Evolutionary conservation across 1,140 invertebrate genomes (phyloP).

Genomic region (Hyposmocoma kahamanoa): DNA sequence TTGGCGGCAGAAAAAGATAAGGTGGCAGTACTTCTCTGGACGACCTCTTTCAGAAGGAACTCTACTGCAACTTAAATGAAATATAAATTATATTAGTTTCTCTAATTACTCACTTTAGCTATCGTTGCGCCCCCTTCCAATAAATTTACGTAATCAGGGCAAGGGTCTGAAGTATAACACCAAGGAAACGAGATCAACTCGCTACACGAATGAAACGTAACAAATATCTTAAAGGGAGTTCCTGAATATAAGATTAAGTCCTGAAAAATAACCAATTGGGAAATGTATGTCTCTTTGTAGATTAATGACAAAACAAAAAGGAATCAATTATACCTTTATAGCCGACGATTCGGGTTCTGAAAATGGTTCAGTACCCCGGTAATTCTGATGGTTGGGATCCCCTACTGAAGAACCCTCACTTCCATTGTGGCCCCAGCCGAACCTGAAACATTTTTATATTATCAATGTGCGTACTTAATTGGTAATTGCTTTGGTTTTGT

Average conservation of each 20-base stretch:
- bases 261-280: conserved; percentile 51
- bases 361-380: conserved; percentile 87
- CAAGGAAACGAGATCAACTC: conserved; percentile 91
- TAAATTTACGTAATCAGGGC: conserved; percentile 82
- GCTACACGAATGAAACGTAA: conserved; percentile 91
- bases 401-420: conserved; percentile 80
- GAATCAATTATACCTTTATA: conserved; percentile 52
- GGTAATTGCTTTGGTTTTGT: no score
- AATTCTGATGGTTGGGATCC: conserved; percentile 91
- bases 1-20: no score
- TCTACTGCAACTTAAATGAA: no score
- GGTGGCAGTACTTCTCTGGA: no score
- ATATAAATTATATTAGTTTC: neutral
- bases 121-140: conserved; percentile 57
- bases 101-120: conserved; percentile 61
- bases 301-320: no score
- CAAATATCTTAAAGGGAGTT: conserved; percentile 80
- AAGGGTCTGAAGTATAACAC: conserved; percentile 81
- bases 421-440: conserved; percentile 78
- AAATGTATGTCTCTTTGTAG: no score
- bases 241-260: conserved; percentile 74
- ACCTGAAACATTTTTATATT: conserved; percentile 60
- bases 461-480: no score
- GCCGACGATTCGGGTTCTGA: conserved; percentile 93
- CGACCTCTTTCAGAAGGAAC: no score